These are phyloP conservation scores for Drosophila persimilis DNA, from an alignment of 1,140 invertebrate species.

Conservation along the genomic window DNA sequence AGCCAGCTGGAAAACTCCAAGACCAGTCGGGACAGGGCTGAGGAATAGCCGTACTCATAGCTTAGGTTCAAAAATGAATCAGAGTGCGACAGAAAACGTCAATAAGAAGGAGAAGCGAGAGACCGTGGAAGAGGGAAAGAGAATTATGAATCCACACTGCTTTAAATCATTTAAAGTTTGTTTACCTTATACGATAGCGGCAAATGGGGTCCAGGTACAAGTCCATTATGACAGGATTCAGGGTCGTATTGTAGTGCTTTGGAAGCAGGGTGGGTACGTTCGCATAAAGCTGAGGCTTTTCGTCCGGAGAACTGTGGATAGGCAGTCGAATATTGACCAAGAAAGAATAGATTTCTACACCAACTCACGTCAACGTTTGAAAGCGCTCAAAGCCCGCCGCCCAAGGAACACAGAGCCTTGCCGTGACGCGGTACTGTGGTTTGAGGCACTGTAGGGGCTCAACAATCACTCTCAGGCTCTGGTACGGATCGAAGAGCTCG, in stretches of 20 bases:
- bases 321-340: background rate
- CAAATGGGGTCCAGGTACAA: constrained; percentile 86
- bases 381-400: constrained; percentile 85
- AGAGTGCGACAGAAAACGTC: constrained; percentile 13
- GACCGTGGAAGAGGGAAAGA: background rate
- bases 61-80: constrained; percentile 21
- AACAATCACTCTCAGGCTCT: constrained; percentile 85
- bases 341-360: too few relatives aligned
- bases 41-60: constrained; percentile 73
- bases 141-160: background rate
- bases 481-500: constrained; percentile 84
- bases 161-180: too few relatives aligned
- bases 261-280: constrained; percentile 84
- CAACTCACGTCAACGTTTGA: constrained; percentile 85
- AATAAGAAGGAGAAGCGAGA: constrained; percentile 1
- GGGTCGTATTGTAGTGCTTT: constrained; percentile 65
- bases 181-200: constrained; percentile 85
- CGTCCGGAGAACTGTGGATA: constrained; percentile 39
- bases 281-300: constrained; percentile 83
- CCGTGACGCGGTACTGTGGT: constrained; percentile 84
- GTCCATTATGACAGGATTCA: constrained; percentile 82
- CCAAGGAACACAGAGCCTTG: constrained; percentile 87
- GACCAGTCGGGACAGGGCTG: constrained; percentile 64
- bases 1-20: constrained; percentile 76
- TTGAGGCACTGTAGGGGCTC: constrained; percentile 84